These are phyloP conservation scores for Macrostomum cliftonense DNA, from an alignment of 2,888 invertebrate genomes.

Conservation along the genomic window DNA sequence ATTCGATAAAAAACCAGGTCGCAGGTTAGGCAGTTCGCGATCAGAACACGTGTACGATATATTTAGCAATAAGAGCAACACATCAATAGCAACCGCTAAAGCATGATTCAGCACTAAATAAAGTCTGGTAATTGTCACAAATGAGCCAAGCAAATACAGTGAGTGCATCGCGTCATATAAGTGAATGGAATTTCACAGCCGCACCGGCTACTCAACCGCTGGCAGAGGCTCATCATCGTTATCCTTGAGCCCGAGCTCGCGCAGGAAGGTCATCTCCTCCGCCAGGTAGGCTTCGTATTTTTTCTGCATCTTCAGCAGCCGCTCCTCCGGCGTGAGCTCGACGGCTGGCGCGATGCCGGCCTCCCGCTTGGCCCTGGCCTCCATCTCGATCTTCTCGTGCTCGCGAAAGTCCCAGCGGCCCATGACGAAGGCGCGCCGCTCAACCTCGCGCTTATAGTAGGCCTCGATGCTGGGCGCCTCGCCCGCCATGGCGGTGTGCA, in stretches of 20 bases:
- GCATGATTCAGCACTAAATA: too few relatives aligned
- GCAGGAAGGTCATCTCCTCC: conserved; percentile 27
- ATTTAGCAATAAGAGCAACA: too few relatives aligned
- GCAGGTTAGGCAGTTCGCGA: too few relatives aligned
- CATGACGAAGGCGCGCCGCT: conserved; percentile 32
- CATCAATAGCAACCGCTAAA: too few relatives aligned
- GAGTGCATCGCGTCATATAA: too few relatives aligned
- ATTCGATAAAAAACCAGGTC: too few relatives aligned
- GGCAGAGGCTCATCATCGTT: conserved; percentile 22
- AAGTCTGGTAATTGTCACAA: too few relatives aligned
- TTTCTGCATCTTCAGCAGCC: conserved; percentile 20
- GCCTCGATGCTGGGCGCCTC: conserved; percentile 17
- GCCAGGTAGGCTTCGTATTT: conserved; percentile 29
- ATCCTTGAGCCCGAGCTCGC: conserved; percentile 28
- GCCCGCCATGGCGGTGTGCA: conserved; percentile 26
- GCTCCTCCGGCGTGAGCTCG: conserved; percentile 29
- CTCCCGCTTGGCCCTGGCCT: conserved; percentile 27
- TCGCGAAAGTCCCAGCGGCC: conserved; percentile 36
- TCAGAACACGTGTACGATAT: too few relatives aligned
- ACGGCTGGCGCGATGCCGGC: conserved; percentile 34
- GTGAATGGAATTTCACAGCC: too few relatives aligned
- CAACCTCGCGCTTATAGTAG: conserved; percentile 36
- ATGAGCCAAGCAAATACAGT: too few relatives aligned
- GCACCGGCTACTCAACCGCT: too few relatives aligned
- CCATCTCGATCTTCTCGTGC: conserved; percentile 32